Conservation (phyloP, 1,140 invertebrate species). For the Atta cephalotes region DNA sequence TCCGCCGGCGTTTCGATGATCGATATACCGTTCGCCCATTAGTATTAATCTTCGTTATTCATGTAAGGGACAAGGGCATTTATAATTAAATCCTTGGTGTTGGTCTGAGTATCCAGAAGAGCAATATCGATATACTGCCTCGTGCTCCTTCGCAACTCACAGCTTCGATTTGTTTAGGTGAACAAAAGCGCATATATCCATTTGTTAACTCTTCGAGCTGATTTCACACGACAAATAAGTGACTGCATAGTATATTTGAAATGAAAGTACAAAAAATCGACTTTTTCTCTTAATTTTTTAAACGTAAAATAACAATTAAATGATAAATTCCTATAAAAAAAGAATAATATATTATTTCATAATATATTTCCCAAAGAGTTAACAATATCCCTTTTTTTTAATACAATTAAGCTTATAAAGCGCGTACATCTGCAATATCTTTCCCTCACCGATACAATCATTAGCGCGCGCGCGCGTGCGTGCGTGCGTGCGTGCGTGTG, state of each 20-base stretch:
- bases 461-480: not conserved
- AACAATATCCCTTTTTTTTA: not conserved
- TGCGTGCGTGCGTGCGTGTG: no score
- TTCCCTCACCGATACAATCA: not conserved
- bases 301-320: constrained; percentile 5
- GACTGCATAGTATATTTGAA: constrained; percentile 6
- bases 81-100: constrained; percentile 27
- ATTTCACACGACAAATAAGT: not conserved
- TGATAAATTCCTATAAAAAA: not conserved
- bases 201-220: constrained; percentile 15
- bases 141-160: constrained; percentile 5
- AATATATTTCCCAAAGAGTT: constrained; percentile 6
- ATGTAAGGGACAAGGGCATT: not conserved
- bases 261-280: constrained; percentile 13
- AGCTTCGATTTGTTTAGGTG: not conserved
- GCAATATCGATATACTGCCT: not conserved
- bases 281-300: not conserved
- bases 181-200: not conserved
- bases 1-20: constrained; percentile 22
- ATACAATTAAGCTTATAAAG: constrained; percentile 20
- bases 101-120: not conserved
- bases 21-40: constrained; percentile 37
- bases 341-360: not conserved
- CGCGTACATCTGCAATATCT: constrained; percentile 12
- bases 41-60: constrained; percentile 35